phyloP scores from a whole-genome alignment of 2,888 invertebrate species.

The Tachina lurida region DNA sequence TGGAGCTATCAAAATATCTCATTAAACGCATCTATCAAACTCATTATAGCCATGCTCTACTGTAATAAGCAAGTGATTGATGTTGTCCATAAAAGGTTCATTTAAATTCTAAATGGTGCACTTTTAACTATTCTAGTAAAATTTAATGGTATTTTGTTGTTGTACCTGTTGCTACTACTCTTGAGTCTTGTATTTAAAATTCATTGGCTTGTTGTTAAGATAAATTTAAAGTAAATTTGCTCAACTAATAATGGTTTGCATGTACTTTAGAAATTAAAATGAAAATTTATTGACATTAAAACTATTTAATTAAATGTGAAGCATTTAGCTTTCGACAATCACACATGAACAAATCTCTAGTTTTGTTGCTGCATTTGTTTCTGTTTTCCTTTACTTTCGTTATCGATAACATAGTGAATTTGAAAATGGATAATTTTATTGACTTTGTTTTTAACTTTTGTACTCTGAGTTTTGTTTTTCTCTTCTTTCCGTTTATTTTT shows the following conservation, averaged over 20 bases:
- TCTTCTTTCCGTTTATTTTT: not conserved
- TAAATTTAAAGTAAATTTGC: conserved; percentile 42
- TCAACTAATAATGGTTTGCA: conserved; percentile 49
- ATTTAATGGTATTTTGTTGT: conserved; percentile 8
- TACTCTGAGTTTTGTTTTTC: conserved; percentile 18
- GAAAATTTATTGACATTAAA: conserved; percentile 41
- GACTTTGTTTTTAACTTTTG: conserved; percentile 1
- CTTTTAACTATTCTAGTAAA: conserved; percentile 39
- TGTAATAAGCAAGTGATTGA: conserved; percentile 48
- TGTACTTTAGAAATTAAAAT: conserved; percentile 57
- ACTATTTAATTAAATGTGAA: conserved; percentile 43
- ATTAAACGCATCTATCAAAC: conserved; percentile 38
- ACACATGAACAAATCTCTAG: not conserved
- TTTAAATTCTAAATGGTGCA: conserved; percentile 51
- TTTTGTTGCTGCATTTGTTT: not conserved
- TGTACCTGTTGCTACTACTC: not conserved
- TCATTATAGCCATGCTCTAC: conserved; percentile 31
- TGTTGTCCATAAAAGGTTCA: conserved; percentile 29
- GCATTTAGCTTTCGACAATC: conserved; percentile 30
- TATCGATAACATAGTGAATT: conserved; percentile 45
- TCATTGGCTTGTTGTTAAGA: conserved; percentile 23
- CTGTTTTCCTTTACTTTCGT: not conserved
- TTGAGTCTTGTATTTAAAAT: conserved; percentile 27
- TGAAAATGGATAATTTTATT: conserved; percentile 28
- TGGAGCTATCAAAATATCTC: not conserved